Percentiles rank a stretch among this genome's conserved stretches.
Evolutionary conservation across 2,113 vertebrate genomes (phyloP).

Genomic region (Pluvialis apricaria): DNA sequence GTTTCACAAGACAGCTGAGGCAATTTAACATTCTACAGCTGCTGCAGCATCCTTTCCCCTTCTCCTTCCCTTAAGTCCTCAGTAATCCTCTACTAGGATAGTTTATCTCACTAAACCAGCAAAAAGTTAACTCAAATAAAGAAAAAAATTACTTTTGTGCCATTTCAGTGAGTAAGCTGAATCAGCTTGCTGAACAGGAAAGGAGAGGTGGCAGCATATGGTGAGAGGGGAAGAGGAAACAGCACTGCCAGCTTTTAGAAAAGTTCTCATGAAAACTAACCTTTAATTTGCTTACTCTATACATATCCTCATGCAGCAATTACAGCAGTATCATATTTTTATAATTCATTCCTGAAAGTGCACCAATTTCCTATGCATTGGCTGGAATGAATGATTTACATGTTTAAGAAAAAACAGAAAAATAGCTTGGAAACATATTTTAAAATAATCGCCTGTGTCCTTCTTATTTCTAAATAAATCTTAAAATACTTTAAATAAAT

Average conservation of each 20-base stretch:
- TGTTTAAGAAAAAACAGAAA: background rate
- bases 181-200: background rate
- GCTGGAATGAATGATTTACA: background rate
- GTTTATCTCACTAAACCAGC: background rate
- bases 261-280: background rate
- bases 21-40: background rate
- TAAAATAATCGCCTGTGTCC: background rate
- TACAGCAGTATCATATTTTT: background rate
- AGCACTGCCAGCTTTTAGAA: background rate
- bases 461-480: background rate
- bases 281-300: background rate
- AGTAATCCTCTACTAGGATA: background rate
- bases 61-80: background rate
- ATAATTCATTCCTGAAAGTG: background rate
- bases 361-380: background rate
- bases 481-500: background rate
- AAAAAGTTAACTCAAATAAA: background rate
- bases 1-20: background rate
- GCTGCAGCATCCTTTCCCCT: background rate
- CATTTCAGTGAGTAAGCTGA: background rate
- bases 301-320: background rate
- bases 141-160: background rate
- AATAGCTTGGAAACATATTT: background rate
- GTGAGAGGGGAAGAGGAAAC: constrained; percentile 7
- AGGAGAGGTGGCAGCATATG: constrained; percentile 2